A percentile compares a stretch with the other conserved stretches of the same genome.
phyloP scores from a whole-genome alignment of 2,797 vertebrate genomes.

The Myripristis jacobus region DNA sequence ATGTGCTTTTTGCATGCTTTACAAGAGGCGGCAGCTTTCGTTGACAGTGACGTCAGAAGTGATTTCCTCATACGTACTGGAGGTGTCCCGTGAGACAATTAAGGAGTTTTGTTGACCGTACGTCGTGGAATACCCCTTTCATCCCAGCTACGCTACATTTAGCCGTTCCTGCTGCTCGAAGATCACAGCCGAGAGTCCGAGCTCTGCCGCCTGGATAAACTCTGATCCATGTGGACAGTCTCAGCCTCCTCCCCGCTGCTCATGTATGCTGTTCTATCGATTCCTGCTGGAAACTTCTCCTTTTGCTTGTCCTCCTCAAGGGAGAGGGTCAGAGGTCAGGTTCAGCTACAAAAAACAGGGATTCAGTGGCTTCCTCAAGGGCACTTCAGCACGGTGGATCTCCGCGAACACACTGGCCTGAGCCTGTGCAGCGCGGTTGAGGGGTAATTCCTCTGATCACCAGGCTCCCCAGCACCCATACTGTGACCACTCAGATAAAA shows the following conservation, averaged over 20 bases:
- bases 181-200: background rate
- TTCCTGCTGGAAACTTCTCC: background rate
- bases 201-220: conserved; percentile 14
- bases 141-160: conserved; percentile 25
- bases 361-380: background rate
- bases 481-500: background rate
- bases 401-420: background rate
- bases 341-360: conserved; percentile 5
- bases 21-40: background rate
- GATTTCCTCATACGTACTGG: background rate
- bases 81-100: conserved; percentile 29
- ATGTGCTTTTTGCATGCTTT: conserved; percentile 7
- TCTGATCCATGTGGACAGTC: conserved; percentile 1
- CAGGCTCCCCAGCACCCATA: background rate
- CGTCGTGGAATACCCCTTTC: conserved; percentile 28
- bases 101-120: conserved; percentile 27
- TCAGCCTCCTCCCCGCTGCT: background rate
- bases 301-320: background rate
- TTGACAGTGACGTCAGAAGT: background rate
- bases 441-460: background rate
- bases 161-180: conserved; percentile 35
- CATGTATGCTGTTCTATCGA: background rate
- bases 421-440: background rate
- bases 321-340: conserved; percentile 19
- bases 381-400: background rate